These are phyloP conservation scores for Pentalonia nigronervosa DNA, from an alignment of 1,140 invertebrate species.

Conservation along the genomic window DNA sequence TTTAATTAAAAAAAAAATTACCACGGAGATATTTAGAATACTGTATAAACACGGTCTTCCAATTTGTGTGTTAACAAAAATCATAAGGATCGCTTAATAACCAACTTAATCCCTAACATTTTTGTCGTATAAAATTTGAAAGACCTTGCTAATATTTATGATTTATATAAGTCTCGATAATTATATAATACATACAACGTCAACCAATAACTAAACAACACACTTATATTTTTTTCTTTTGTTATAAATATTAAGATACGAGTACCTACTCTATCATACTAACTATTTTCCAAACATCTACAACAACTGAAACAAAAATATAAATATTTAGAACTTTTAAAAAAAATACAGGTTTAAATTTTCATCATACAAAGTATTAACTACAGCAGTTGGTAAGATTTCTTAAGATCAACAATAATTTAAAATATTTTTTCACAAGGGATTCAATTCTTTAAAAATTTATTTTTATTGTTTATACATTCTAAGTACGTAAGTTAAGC, in stretches of 20 bases:
- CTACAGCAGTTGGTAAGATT: not conserved
- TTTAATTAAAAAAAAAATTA: not conserved
- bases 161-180: not conserved
- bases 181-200: not conserved
- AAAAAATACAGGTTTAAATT: not conserved
- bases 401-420: not conserved
- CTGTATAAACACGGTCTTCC: not conserved
- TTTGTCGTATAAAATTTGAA: not conserved
- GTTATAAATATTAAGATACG: not conserved
- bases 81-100: not conserved
- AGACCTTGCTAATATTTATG: not conserved
- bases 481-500: too few species aligned
- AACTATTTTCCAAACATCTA: not conserved
- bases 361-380: not conserved
- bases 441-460: not conserved
- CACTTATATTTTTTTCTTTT: not conserved
- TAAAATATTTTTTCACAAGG: too few species aligned
- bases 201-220: not conserved
- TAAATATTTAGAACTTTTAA: conserved; percentile 1
- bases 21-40: not conserved
- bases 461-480: not conserved
- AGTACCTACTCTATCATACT: not conserved
- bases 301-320: not conserved
- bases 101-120: not conserved
- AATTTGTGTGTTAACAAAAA: not conserved